These are phyloP conservation scores for human (Homo sapiens) DNA, from an alignment of 2,113 vertebrate genomes.

Conservation along the genomic window GRCh38 chr4:186965501-186966000, in stretches of 20 bases:
- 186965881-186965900: no score
- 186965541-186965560: background rate
- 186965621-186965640: fast-evolving
- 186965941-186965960: background rate
- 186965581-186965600: background rate
- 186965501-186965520: fast-evolving
- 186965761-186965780: fast-evolving
- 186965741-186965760: no score
- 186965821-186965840: background rate
- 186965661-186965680: background rate
- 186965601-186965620: background rate
- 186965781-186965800: fast-evolving
- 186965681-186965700: fast-evolving
- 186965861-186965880: fast-evolving
- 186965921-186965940: no score
- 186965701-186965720: no score
- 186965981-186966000: fast-evolving
- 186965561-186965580: fast-evolving
- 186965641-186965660: background rate
- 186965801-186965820: no score
- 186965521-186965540: background rate
- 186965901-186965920: fast-evolving
- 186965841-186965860: background rate
- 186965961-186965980: no score
- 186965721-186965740: fast-evolving